Conservation (phyloP, 1,140 invertebrate genomes). For the Dendrolimus punctatus region DNA sequence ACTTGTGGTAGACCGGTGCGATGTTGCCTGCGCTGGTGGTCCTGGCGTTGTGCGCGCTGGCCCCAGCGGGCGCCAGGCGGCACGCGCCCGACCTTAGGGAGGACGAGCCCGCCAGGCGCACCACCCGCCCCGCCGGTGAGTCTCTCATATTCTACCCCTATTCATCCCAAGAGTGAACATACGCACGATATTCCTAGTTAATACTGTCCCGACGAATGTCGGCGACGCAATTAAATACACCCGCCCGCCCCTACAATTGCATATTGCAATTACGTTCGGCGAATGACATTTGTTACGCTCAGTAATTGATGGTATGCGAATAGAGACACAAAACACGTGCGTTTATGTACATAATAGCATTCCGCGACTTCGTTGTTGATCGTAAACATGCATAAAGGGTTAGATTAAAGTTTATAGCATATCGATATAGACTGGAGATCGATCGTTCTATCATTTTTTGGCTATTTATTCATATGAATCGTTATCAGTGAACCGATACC, state of each 20-base stretch:
- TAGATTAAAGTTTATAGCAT: too few species aligned
- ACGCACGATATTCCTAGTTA: slow-evolving; percentile 1
- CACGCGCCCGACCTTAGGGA: slow-evolving; percentile 57
- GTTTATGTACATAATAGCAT: slow-evolving; percentile 53
- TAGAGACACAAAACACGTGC: slow-evolving; percentile 23
- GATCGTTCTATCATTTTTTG: slow-evolving; percentile 8
- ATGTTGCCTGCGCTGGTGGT: slow-evolving; percentile 49
- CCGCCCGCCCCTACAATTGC: slow-evolving; percentile 9
- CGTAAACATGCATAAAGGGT: slow-evolving; percentile 5
- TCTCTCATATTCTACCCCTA: slow-evolving; percentile 6
- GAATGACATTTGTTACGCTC: slow-evolving; percentile 2
- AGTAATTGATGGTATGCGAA: neutral
- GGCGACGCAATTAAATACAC: slow-evolving; percentile 25
- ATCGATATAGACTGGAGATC: neutral
- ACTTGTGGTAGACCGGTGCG: slow-evolving; percentile 32
- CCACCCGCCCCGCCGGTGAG: slow-evolving; percentile 60
- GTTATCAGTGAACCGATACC: slow-evolving; percentile 45
- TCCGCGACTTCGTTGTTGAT: slow-evolving; percentile 27
- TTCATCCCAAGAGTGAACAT: neutral
- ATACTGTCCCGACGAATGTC: slow-evolving; percentile 14
- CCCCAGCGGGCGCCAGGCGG: slow-evolving; percentile 39
- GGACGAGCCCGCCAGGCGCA: slow-evolving; percentile 59
- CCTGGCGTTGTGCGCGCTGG: slow-evolving; percentile 44
- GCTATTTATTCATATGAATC: slow-evolving; percentile 32
- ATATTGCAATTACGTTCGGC: neutral